A percentile compares a stretch with the other conserved stretches of the same genome.
These are phyloP conservation scores for Drosophila acutilabella DNA, from an alignment of 2,888 invertebrate genomes.

Conservation along the genomic window DNA sequence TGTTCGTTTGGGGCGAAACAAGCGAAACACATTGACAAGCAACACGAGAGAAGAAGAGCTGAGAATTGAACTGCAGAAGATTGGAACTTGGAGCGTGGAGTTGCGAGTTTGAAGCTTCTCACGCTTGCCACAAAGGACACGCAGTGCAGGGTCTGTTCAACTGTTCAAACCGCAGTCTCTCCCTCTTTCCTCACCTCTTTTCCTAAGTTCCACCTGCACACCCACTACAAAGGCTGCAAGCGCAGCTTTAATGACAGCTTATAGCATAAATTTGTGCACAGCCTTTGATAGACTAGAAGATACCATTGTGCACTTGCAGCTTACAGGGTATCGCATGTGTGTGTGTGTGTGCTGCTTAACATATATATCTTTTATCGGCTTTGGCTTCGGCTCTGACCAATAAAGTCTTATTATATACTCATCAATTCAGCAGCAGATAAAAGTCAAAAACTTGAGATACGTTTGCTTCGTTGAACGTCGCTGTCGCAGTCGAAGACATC, in stretches of 20 bases:
- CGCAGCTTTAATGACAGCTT: slow-evolving; percentile 68
- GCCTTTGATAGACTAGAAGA: slow-evolving; percentile 24
- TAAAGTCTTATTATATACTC: slow-evolving; percentile 82
- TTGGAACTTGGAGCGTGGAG: slow-evolving; percentile 9
- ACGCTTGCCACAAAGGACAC: slow-evolving; percentile 73
- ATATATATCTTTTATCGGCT: slow-evolving; percentile 17
- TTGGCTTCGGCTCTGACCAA: slow-evolving; percentile 74
- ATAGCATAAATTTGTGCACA: slow-evolving; percentile 59
- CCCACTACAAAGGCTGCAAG: slow-evolving; percentile 56
- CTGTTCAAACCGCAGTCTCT: background rate
- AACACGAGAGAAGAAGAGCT: slow-evolving; percentile 54
- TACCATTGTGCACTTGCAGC: slow-evolving; percentile 16
- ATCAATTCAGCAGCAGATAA: slow-evolving; percentile 82
- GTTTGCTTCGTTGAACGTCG: slow-evolving; percentile 61
- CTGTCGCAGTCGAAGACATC: slow-evolving; percentile 32
- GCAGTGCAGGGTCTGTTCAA: slow-evolving; percentile 28
- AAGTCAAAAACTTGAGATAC: slow-evolving; percentile 82
- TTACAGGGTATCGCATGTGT: slow-evolving; percentile 41
- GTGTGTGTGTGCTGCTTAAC: slow-evolving; percentile 1
- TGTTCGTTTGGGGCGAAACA: slow-evolving; percentile 26
- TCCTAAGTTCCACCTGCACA: slow-evolving; percentile 27
- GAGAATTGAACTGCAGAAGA: slow-evolving; percentile 11
- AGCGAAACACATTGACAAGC: slow-evolving; percentile 67
- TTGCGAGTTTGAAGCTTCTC: slow-evolving; percentile 60
- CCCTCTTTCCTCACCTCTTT: background rate